phyloP scores from a whole-genome alignment of 2,888 invertebrate species.

The Trachelus troglodyta region DNA sequence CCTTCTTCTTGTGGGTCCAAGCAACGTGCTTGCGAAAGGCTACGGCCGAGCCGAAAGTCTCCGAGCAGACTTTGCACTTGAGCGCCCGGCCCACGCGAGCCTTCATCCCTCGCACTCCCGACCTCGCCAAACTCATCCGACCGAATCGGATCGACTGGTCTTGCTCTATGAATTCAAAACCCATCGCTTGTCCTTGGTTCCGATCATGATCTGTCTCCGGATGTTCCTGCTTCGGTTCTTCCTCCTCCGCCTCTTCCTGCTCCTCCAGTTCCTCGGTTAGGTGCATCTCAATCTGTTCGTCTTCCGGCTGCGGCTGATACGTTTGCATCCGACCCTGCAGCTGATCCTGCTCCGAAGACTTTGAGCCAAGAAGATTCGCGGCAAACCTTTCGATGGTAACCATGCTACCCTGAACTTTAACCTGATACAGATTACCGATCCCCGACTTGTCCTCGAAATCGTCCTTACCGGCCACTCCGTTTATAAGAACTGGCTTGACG shows the following conservation, averaged over 20 bases:
- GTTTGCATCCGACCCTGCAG: background rate
- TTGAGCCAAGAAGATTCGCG: slow-evolving; percentile 20
- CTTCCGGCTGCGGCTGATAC: background rate
- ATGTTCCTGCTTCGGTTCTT: background rate
- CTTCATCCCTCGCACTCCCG: background rate
- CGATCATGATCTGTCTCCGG: slow-evolving; percentile 11
- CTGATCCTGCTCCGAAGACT: background rate
- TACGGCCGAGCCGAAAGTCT: slow-evolving; percentile 51
- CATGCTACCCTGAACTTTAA: slow-evolving; percentile 52
- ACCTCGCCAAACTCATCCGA: too few relatives aligned
- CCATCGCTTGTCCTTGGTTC: slow-evolving; percentile 2
- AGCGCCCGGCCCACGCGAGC: slow-evolving; percentile 28
- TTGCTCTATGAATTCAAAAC: too few relatives aligned
- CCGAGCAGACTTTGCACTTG: slow-evolving; percentile 57
- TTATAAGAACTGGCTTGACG: slow-evolving; percentile 38
- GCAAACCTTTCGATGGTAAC: slow-evolving; percentile 52
- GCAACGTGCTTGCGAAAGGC: slow-evolving; percentile 60
- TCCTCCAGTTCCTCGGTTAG: slow-evolving; percentile 2
- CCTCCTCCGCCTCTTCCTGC: background rate
- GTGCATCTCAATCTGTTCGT: background rate
- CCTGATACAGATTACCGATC: slow-evolving; percentile 50
- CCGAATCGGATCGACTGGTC: too few relatives aligned
- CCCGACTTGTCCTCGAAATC: slow-evolving; percentile 18
- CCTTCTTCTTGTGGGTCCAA: slow-evolving; percentile 60
- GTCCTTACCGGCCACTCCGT: slow-evolving; percentile 27